phyloP scores from a whole-genome alignment of 2,888 invertebrate genomes.

The Lycophotia porphyrea region DNA sequence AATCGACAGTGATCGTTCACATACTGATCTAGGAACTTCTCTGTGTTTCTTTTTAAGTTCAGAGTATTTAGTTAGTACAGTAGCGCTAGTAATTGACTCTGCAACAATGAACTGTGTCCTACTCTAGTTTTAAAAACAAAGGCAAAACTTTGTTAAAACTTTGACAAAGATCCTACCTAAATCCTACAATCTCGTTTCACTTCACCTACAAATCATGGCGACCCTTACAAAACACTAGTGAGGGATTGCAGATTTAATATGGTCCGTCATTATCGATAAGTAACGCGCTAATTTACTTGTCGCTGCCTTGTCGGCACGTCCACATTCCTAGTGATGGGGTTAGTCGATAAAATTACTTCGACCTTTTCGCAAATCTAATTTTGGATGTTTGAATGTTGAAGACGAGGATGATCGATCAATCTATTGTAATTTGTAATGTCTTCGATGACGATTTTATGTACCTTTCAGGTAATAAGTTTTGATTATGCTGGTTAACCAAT shows the following conservation, averaged over 20 bases:
- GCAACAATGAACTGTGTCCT: no score
- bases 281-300: conserved; percentile 86
- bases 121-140: no score
- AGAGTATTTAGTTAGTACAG: no score
- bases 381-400: conserved; percentile 54
- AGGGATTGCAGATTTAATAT: conserved; percentile 77
- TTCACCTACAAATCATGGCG: conserved; percentile 35
- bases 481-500: conserved; percentile 23
- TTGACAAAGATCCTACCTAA: neutral
- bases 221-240: conserved; percentile 62
- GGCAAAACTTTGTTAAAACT: neutral
- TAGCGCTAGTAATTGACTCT: no score
- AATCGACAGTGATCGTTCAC: no score
- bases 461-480: conserved; percentile 14
- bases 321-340: conserved; percentile 65
- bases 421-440: conserved; percentile 54
- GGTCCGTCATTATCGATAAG: conserved; percentile 85
- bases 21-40: no score
- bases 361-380: conserved; percentile 67
- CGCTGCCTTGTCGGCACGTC: conserved; percentile 62
- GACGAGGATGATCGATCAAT: conserved; percentile 57
- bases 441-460: conserved; percentile 47
- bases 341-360: conserved; percentile 62
- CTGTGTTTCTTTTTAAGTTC: no score
- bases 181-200: neutral